Evolutionary conservation across 2,113 vertebrate species (phyloP).

Genomic region (Psittacula cyanocephala): DNA sequence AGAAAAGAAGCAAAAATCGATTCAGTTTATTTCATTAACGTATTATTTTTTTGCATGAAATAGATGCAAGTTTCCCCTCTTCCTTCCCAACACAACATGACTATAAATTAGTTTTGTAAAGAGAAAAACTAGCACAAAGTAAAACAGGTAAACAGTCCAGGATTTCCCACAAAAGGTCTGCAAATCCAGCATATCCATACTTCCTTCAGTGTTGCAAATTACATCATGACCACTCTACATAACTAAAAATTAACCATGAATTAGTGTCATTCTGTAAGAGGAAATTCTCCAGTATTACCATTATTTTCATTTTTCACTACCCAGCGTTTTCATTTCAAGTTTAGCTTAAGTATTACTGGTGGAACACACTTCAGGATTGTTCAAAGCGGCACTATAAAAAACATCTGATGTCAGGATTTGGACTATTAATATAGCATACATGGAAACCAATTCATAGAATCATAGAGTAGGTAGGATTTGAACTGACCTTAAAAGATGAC

Average conservation of each 20-base stretch:
- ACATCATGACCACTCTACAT: neutral
- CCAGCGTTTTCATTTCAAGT: neutral
- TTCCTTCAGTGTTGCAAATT: neutral
- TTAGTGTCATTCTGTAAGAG: neutral
- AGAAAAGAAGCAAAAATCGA: neutral
- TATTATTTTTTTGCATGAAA: neutral
- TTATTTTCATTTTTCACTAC: neutral
- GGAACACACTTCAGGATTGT: neutral
- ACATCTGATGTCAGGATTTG: neutral
- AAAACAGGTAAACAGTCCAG: neutral
- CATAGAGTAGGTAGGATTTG: neutral
- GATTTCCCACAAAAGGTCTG: neutral
- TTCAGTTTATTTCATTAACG: neutral
- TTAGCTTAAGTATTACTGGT: neutral
- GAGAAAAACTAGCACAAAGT: neutral
- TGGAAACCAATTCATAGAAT: neutral
- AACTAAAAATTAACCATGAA: neutral
- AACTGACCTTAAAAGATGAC: neutral
- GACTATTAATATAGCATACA: neutral
- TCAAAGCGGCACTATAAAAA: neutral
- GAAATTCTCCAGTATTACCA: neutral
- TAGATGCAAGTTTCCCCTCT: neutral
- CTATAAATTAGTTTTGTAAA: neutral
- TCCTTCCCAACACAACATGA: neutral
- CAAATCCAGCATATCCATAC: neutral